Percentiles rank a stretch among this genome's conserved stretches.
These are phyloP conservation scores for Dendrophyllia cribrosa DNA, from an alignment of 64 coral and sea anemone species.

Conservation along the genomic window DNA sequence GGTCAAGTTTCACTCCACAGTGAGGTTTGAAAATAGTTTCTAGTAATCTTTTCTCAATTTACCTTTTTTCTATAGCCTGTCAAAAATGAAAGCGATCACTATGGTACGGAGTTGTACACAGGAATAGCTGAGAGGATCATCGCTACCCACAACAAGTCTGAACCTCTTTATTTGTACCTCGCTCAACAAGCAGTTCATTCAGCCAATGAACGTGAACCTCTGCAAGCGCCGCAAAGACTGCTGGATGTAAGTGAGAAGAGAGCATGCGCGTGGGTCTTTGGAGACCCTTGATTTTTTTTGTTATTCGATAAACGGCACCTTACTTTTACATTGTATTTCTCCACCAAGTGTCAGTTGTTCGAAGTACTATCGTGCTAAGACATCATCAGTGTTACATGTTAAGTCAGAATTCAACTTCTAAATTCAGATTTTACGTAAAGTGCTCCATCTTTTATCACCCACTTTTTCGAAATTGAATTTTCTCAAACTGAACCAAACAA, in stretches of 20 bases:
- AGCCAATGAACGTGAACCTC: constrained; percentile 51
- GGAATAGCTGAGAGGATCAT: constrained; percentile 68
- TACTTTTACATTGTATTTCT: neutral
- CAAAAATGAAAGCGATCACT: constrained; percentile 61
- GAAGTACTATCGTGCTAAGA: too few relatives aligned
- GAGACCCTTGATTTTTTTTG: neutral
- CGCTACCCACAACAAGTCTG: constrained; percentile 46
- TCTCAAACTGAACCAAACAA: too few relatives aligned
- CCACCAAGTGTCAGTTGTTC: neutral
- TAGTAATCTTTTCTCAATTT: neutral
- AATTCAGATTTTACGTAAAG: too few relatives aligned
- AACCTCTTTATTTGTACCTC: constrained; percentile 75
- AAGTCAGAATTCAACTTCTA: too few relatives aligned
- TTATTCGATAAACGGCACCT: too few relatives aligned
- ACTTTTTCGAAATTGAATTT: too few relatives aligned
- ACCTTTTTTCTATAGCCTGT: constrained; percentile 28
- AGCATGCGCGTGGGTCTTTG: neutral
- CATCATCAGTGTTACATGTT: too few relatives aligned
- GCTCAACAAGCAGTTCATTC: constrained; percentile 82
- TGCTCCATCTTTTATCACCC: too few relatives aligned
- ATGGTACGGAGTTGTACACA: constrained; percentile 77
- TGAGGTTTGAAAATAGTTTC: too few relatives aligned
- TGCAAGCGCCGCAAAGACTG: constrained; percentile 69
- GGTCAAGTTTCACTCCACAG: too few relatives aligned
- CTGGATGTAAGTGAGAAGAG: constrained; percentile 47